Evolutionary conservation across 2,113 vertebrate species (phyloP), one percentile per base, ranked within the genome.

Genomic region (Bostrychus sinensis): DNA sequence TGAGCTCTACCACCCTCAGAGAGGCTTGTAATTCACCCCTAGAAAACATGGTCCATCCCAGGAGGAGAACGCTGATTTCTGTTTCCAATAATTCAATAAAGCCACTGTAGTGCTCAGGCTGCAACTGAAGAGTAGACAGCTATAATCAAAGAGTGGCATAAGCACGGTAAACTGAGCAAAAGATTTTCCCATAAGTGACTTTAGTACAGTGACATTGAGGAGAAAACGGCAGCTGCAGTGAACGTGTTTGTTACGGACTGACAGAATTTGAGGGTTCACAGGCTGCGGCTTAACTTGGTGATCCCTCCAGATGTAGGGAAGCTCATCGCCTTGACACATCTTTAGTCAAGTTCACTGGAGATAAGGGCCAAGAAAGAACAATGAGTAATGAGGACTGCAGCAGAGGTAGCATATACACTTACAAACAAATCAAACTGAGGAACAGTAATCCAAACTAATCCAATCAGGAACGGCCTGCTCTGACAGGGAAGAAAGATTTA

Each of bases 301-400:
- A 86, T 86, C 84, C 83, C 61, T 68, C 77, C 88, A 88, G 85
- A 91, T 89, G 86, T 85, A 87, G 76, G 79, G 56, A 80, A 74
- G 65, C 72, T 54, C 48, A 28, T 42, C 36, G 26, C n/a, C 1
- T 32, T 12, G 67, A 59, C 53, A 64, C 75, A 45, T 39, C 63
- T 48, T 34, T 32, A 41, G 63, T 54, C 56, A 65, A 28, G 28
- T 37, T 64, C 69, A 67, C 9, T 3, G 61, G 56, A 4, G 42
- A 70, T 43, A 50, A 59, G 13, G 45, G 8, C 17, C 48, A 53
- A 28, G 37, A 45, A 63, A 12, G 12, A 20, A 20, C 7, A 7
- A 38, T 30, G 39, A 11, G 60, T 16, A 67, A 3, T 22, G 19
- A 43, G 37, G 10, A 17, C 43, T 39, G 61, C 45, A 63, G 62